Conservation (phyloP, 2,797 vertebrate species). For the Sardinella longiceps region DNA sequence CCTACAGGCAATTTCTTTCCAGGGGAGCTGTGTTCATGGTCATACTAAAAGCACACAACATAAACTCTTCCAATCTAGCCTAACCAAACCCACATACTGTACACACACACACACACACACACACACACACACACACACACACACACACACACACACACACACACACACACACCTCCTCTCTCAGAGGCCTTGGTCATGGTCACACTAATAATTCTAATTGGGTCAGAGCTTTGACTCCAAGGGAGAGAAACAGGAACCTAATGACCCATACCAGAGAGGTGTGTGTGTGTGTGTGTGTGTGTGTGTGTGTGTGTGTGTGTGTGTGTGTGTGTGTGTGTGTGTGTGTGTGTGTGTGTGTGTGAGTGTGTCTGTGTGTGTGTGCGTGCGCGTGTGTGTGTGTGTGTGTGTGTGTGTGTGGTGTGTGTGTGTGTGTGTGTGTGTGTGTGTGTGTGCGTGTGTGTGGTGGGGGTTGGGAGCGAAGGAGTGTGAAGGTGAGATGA, state of each 20-base stretch:
- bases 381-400: conserved; percentile 25
- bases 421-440: conserved; percentile 25
- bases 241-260: conserved; percentile 29
- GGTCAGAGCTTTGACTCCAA: conserved; percentile 33
- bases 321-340: conserved; percentile 28
- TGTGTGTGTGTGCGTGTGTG: background rate
- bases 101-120: conserved; percentile 36
- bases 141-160: conserved; percentile 36
- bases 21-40: too few relatives aligned
- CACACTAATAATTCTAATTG: conserved; percentile 46
- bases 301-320: background rate
- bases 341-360: background rate
- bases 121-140: conserved; percentile 37
- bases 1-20: too few relatives aligned
- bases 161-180: background rate
- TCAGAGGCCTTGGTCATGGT: conserved; percentile 33
- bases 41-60: conserved; percentile 7
- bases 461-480: background rate
- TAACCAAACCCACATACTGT: background rate
- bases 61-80: background rate
- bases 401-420: background rate
- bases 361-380: too few relatives aligned
- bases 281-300: background rate
- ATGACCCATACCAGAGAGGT: conserved; percentile 39
- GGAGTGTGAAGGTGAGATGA: background rate